Percentiles rank a stretch among this genome's conserved stretches.
phyloP scores from a whole-genome alignment of 2,888 invertebrate genomes.

The Sphaerophoria rueppellii region DNA sequence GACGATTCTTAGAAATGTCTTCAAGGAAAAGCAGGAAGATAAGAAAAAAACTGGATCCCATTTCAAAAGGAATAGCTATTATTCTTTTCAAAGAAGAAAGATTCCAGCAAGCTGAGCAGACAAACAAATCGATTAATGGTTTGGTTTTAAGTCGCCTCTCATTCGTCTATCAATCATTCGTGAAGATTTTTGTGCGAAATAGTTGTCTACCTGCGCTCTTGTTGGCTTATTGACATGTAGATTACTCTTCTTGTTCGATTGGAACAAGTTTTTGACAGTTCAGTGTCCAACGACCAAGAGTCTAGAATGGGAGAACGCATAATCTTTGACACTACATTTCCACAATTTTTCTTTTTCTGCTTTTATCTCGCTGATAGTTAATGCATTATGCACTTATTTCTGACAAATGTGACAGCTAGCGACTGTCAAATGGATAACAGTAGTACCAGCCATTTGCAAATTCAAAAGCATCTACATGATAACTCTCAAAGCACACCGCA shows the following conservation, averaged over 20 bases:
- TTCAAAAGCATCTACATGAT: constrained; percentile 50
- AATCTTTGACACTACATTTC: constrained; percentile 22
- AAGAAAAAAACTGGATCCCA: constrained; percentile 22
- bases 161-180: background rate
- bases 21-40: constrained; percentile 51
- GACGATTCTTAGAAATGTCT: constrained; percentile 61
- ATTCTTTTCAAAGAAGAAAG: constrained; percentile 14
- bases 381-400: constrained; percentile 65
- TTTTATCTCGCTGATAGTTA: constrained; percentile 54
- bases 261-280: background rate
- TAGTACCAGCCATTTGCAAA: constrained; percentile 31
- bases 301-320: constrained; percentile 23
- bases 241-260: too few species aligned
- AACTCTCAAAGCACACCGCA: background rate
- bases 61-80: constrained; percentile 50
- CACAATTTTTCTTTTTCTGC: background rate
- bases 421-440: constrained; percentile 38
- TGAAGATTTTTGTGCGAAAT: constrained; percentile 1
- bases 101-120: constrained; percentile 37
- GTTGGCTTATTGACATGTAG: background rate
- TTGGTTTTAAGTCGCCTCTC: constrained; percentile 6
- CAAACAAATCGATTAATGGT: constrained; percentile 68
- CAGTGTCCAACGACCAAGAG: constrained; percentile 6
- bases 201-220: background rate
- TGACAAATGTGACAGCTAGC: constrained; percentile 48